phyloP scores from a whole-genome alignment of 2,888 invertebrate species.

The Ypsolopha sequella region DNA sequence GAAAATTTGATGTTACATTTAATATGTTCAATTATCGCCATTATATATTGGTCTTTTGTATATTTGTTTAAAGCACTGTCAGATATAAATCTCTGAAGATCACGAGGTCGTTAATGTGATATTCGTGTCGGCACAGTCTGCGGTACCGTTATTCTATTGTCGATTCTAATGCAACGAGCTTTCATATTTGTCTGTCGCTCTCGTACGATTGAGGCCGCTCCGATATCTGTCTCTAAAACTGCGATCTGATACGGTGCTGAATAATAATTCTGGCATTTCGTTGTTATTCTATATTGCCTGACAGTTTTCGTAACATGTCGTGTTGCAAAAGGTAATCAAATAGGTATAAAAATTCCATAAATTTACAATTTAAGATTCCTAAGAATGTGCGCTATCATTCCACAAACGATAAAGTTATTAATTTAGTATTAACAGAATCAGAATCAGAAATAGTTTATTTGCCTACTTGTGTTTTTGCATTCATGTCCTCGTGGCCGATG shows the following conservation, averaged over 20 bases:
- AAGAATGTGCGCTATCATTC: too few species aligned
- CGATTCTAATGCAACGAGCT: slow-evolving; percentile 52
- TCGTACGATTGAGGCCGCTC: slow-evolving; percentile 37
- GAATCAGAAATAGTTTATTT: too few species aligned
- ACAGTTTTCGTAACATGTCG: too few species aligned
- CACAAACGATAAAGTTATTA: too few species aligned
- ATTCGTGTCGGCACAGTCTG: slow-evolving; percentile 62
- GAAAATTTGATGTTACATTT: neutral
- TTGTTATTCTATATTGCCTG: neutral
- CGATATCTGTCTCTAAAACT: neutral
- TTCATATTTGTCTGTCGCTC: slow-evolving; percentile 57
- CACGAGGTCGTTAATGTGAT: slow-evolving; percentile 66
- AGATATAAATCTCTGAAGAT: slow-evolving; percentile 63
- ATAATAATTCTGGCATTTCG: neutral
- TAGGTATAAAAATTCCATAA: too few species aligned
- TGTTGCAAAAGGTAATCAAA: too few species aligned
- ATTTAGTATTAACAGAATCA: too few species aligned
- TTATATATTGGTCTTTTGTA: slow-evolving; percentile 5
- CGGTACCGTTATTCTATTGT: slow-evolving; percentile 64
- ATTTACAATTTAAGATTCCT: too few species aligned
- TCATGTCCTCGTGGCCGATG: too few species aligned
- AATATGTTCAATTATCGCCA: too few species aligned
- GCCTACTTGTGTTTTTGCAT: too few species aligned
- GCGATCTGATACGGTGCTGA: neutral
- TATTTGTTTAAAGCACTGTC: slow-evolving; percentile 38